Percentiles rank a stretch among this genome's conserved stretches.
Evolutionary conservation across 2,888 invertebrate species (phyloP).

Genomic region (Andrena trimmerana): DNA sequence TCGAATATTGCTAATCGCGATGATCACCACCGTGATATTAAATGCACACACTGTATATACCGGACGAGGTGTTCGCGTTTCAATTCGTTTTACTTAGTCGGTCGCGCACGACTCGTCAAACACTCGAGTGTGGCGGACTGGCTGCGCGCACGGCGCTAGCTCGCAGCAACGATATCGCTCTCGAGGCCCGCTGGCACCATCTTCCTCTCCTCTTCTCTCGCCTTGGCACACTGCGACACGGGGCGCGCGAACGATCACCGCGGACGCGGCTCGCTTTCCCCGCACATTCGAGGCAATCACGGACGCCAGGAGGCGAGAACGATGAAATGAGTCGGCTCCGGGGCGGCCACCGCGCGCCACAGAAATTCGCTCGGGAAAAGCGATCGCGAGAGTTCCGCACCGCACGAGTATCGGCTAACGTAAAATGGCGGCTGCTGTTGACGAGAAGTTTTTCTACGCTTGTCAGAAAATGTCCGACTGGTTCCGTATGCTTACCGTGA

Average conservation of each 20-base stretch:
- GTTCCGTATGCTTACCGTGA: constrained; percentile 83
- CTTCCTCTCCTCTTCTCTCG: constrained; percentile 73
- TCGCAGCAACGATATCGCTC: constrained; percentile 81
- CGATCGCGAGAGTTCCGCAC: constrained; percentile 77
- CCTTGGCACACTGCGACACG: constrained; percentile 75
- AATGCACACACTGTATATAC: constrained; percentile 43
- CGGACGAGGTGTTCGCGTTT: constrained; percentile 43
- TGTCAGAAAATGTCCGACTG: constrained; percentile 91
- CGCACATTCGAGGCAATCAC: constrained; percentile 72
- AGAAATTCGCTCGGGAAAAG: constrained; percentile 76
- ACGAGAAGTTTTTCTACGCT: constrained; percentile 98
- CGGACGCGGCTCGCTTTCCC: constrained; percentile 73
- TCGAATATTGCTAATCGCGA: constrained; percentile 33
- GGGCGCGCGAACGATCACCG: constrained; percentile 76
- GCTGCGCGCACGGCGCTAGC: constrained; percentile 84
- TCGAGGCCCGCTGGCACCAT: constrained; percentile 81
- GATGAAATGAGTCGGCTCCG: constrained; percentile 72
- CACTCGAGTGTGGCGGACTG: constrained; percentile 76
- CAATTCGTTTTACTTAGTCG: constrained; percentile 44
- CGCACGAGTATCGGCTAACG: constrained; percentile 87
- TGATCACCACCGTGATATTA: constrained; percentile 41
- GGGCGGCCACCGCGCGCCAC: constrained; percentile 76
- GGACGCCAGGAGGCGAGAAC: constrained; percentile 69
- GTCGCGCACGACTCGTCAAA: constrained; percentile 73
- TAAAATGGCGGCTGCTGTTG: constrained; percentile 97